phyloP scores from a whole-genome alignment of 2,797 vertebrate species.

The Argyrosomus regius region DNA sequence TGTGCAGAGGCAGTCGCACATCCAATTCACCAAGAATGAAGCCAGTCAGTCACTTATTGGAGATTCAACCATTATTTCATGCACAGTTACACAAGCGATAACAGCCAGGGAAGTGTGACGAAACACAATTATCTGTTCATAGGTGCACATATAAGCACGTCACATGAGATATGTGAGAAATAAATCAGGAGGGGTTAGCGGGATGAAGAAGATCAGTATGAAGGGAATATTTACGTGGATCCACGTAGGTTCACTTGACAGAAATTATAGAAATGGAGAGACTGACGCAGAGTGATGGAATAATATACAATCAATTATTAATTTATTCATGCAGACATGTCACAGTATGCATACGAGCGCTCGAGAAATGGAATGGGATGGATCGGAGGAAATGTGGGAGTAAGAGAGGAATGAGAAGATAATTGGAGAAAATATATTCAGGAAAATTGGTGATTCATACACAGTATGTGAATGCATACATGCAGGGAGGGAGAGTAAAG shows the following conservation, averaged over 20 bases:
- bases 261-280: conserved; percentile 1
- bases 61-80: conserved; percentile 42
- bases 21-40: conserved; percentile 13
- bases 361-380: background rate
- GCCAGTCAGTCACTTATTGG: conserved; percentile 18
- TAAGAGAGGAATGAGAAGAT: background rate
- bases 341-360: background rate
- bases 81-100: conserved; percentile 41
- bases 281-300: background rate
- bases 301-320: background rate
- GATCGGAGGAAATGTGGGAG: background rate
- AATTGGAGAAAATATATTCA: background rate
- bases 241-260: conserved; percentile 3
- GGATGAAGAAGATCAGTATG: conserved; percentile 7
- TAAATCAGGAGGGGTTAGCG: background rate
- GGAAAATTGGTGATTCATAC: background rate
- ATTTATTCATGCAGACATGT: conserved; percentile 22
- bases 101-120: background rate
- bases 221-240: background rate
- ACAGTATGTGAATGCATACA: background rate
- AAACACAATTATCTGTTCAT: conserved; percentile 40
- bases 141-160: conserved; percentile 23
- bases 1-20: background rate
- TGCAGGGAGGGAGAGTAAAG: background rate
- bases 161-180: background rate